Evolutionary conservation across 2,113 vertebrate species (phyloP).

Genomic region (Thomomys bottae): DNA sequence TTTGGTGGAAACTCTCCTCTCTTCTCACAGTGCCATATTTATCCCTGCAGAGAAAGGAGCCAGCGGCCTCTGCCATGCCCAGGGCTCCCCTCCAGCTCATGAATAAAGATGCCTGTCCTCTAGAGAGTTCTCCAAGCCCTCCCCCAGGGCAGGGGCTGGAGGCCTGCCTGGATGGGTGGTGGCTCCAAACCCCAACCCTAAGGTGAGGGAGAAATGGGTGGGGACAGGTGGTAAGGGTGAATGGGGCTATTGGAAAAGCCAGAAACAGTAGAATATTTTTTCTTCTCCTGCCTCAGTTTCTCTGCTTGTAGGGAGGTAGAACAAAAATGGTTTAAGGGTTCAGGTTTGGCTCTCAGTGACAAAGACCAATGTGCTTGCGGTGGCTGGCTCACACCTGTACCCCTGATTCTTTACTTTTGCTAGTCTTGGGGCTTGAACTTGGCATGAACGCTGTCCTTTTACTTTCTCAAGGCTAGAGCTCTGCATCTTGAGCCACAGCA

Average conservation of each 20-base stretch:
- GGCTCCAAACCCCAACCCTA: not conserved
- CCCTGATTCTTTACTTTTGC: too few species aligned
- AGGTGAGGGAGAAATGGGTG: rapidly evolving
- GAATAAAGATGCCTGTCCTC: constrained; percentile 39
- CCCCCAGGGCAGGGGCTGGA: not conserved
- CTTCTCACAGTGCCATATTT: constrained; percentile 17
- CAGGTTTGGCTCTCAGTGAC: not conserved
- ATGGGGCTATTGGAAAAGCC: not conserved
- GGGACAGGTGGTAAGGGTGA: rapidly evolving
- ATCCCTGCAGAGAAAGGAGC: constrained; percentile 20
- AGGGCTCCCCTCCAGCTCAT: not conserved
- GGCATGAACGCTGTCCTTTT: too few species aligned
- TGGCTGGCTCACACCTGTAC: too few species aligned
- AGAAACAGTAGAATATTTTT: not conserved
- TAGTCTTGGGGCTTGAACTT: too few species aligned
- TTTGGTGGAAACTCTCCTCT: not conserved
- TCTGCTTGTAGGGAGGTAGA: not conserved
- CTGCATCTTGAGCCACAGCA: too few species aligned
- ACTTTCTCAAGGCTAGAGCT: too few species aligned
- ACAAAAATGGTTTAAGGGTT: not conserved
- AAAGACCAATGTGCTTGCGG: not conserved
- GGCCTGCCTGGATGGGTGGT: too few species aligned
- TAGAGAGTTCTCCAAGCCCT: not conserved
- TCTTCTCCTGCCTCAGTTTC: not conserved
- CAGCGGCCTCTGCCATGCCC: not conserved